phyloP scores from a whole-genome alignment of 2,113 vertebrate species.

The Entelurus aequoreus region DNA sequence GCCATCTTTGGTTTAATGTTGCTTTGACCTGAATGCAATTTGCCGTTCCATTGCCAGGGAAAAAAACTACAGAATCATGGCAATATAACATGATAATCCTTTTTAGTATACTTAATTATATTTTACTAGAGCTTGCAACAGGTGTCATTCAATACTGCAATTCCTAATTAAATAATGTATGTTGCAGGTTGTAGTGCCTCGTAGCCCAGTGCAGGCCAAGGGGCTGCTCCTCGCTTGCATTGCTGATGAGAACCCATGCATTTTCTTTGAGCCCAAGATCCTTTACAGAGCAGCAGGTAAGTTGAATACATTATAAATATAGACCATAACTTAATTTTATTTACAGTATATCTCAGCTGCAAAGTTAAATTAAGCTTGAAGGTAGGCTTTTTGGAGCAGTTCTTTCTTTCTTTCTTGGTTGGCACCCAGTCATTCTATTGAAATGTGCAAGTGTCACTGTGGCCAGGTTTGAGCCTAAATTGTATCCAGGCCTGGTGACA shows the following conservation, averaged over 20 bases:
- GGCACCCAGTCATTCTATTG: too few species aligned
- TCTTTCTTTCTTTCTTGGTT: too few species aligned
- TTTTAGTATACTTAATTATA: too few species aligned
- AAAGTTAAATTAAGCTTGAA: too few species aligned
- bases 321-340: background rate
- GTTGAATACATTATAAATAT: conserved; percentile 7
- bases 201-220: conserved; percentile 92
- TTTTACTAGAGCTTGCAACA: too few species aligned
- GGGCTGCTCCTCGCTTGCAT: conserved; percentile 93
- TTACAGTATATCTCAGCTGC: background rate
- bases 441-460: too few species aligned
- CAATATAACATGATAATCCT: too few species aligned
- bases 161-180: background rate
- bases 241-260: conserved; percentile 92
- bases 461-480: too few species aligned
- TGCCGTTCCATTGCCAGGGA: too few species aligned
- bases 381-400: too few species aligned
- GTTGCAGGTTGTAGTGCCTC: conserved; percentile 87
- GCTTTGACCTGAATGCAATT: conserved; percentile 7
- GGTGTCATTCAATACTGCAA: background rate
- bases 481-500: too few species aligned
- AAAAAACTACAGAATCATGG: too few species aligned
- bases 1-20: conserved; percentile 5
- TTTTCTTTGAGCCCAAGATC: conserved; percentile 99
- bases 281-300: conserved; percentile 98